These are phyloP conservation scores for Stegana nigrithorax DNA, from an alignment of 2,888 invertebrate genomes.

Conservation along the genomic window DNA sequence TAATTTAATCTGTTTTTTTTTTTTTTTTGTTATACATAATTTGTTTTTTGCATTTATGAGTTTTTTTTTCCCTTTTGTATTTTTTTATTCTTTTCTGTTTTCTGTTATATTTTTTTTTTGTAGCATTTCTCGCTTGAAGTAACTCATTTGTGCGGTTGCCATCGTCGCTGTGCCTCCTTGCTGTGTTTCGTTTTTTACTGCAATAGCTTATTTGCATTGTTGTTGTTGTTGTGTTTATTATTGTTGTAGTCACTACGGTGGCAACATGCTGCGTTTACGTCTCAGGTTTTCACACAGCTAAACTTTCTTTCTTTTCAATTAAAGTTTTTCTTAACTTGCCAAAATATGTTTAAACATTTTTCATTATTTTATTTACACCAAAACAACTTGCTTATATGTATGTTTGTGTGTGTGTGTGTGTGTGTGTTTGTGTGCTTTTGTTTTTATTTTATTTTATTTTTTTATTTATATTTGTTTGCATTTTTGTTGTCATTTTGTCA, in stretches of 20 bases:
- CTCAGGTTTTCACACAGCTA: constrained; percentile 26
- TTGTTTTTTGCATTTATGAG: background rate
- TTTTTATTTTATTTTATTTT: background rate
- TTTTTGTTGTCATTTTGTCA: constrained; percentile 38
- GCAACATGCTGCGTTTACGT: constrained; percentile 45
- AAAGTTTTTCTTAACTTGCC: too few species aligned
- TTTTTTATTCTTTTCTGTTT: background rate
- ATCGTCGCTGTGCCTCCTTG: too few species aligned
- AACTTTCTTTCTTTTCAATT: too few species aligned
- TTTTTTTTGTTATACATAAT: background rate
- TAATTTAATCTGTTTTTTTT: background rate
- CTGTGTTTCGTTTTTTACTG: too few species aligned
- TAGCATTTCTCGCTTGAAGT: background rate
- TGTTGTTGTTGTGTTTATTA: background rate
- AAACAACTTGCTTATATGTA: too few species aligned
- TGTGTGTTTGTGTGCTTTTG: too few species aligned
- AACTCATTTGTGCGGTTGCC: too few species aligned
- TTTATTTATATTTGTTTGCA: background rate
- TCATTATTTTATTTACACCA: too few species aligned
- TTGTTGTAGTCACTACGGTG: constrained; percentile 25
- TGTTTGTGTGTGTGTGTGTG: too few species aligned
- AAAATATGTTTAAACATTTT: too few species aligned
- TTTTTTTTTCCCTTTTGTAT: too few species aligned
- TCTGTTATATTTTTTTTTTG: background rate
- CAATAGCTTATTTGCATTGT: too few species aligned